phyloP scores from a whole-genome alignment of 2,113 vertebrate genomes.

The Leiothrix lutea region DNA sequence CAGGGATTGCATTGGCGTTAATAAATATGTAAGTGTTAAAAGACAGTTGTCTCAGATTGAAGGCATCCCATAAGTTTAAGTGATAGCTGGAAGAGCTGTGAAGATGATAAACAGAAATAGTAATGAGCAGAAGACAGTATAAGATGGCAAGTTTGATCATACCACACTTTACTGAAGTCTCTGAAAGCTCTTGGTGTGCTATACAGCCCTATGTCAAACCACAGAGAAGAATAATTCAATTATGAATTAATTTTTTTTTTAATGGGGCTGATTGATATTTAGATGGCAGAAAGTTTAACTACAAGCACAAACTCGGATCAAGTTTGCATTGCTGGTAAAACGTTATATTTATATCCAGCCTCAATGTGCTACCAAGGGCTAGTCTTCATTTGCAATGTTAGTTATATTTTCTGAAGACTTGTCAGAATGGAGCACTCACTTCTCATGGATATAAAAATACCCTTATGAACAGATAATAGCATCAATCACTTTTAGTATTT shows the following conservation, averaged over 20 bases:
- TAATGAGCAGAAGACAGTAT: not conserved
- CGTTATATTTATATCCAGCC: not conserved
- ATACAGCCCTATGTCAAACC: not conserved
- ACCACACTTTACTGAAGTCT: not conserved
- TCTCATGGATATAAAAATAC: constrained; percentile 51
- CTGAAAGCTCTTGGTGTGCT: not conserved
- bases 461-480: constrained; percentile 58
- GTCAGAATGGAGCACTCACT: constrained; percentile 28
- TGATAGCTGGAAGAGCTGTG: not conserved
- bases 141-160: not conserved
- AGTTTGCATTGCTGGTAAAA: constrained; percentile 39
- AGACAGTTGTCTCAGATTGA: not conserved
- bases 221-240: not conserved
- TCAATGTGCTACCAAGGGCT: constrained; percentile 31
- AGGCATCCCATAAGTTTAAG: not conserved
- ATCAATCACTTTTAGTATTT: constrained; percentile 66
- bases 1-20: not conserved
- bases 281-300: constrained; percentile 47
- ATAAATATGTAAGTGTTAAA: not conserved
- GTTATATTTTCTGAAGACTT: constrained; percentile 31
- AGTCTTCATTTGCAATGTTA: constrained; percentile 29
- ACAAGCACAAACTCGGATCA: constrained; percentile 7
- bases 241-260: not conserved
- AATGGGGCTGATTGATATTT: not conserved
- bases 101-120: not conserved